Conservation (phyloP, 2,113 vertebrate species). For the Numida meleagris region DNA sequence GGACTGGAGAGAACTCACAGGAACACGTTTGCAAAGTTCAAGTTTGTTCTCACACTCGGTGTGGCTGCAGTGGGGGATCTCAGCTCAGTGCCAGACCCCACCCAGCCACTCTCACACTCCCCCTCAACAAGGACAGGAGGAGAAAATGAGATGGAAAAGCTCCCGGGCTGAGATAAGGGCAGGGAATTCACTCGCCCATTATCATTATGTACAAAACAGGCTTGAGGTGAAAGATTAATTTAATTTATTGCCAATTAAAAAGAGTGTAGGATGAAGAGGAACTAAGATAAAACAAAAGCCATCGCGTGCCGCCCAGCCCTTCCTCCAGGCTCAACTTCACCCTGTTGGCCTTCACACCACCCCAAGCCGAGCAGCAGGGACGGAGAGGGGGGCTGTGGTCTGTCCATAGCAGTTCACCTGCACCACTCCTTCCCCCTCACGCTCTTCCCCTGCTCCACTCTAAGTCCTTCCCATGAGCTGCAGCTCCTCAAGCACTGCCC, state of each 20-base stretch:
- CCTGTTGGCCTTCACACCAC: neutral
- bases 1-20: neutral
- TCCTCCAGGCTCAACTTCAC: neutral
- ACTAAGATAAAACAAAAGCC: neutral
- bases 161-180: neutral
- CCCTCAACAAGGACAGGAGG: neutral
- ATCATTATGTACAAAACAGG: neutral
- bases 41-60: accelerated
- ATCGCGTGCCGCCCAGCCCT: neutral
- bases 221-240: neutral
- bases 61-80: accelerated
- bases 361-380: accelerated
- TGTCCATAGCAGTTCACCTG: neutral
- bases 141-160: neutral
- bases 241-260: neutral
- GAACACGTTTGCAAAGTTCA: neutral
- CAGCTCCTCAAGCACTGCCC: neutral
- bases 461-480: neutral
- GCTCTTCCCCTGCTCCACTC: neutral
- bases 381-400: accelerated
- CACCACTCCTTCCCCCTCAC: neutral
- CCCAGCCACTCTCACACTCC: neutral
- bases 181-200: neutral
- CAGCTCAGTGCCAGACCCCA: neutral
- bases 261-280: neutral